Percentiles rank a stretch among this genome's conserved stretches.
phyloP scores from a whole-genome alignment of 2,113 vertebrate species.

The Osmerus eperlanus region DNA sequence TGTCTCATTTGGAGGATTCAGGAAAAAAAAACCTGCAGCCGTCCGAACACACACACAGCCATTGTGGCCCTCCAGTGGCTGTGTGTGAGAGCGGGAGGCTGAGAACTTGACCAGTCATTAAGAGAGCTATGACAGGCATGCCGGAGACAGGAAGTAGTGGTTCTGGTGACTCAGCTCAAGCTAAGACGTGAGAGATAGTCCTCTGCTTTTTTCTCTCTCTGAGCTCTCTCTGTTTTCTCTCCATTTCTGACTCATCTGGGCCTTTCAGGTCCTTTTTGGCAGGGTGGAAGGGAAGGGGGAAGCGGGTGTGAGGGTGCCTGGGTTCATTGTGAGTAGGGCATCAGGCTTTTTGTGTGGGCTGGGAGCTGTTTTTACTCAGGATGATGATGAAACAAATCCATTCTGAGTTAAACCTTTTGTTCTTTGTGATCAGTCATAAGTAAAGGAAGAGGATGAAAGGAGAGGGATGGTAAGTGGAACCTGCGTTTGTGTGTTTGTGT shows the following conservation, averaged over 20 bases:
- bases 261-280: conserved; percentile 24
- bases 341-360: conserved; percentile 60
- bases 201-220: background rate
- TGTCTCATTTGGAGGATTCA: background rate
- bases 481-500: conserved; percentile 5
- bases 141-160: conserved; percentile 5
- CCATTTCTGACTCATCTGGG: conserved; percentile 23
- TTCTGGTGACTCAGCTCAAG: conserved; percentile 10
- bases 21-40: background rate
- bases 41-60: background rate
- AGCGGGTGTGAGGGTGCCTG: conserved; percentile 11
- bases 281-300: background rate
- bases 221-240: conserved; percentile 1
- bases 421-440: conserved; percentile 42
- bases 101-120: conserved; percentile 5
- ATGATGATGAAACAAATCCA: conserved; percentile 61
- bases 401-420: conserved; percentile 17
- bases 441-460: conserved; percentile 7
- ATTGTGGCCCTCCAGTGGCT: background rate
- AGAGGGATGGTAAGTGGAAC: conserved; percentile 45
- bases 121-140: background rate
- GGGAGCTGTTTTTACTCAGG: conserved; percentile 50
- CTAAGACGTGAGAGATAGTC: background rate
- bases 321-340: conserved; percentile 26
- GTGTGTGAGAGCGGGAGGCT: background rate